Evolutionary conservation across 2,888 invertebrate genomes (phyloP), one percentile per base, ranked within the genome.

Genomic region (Epirrita christyi): DNA sequence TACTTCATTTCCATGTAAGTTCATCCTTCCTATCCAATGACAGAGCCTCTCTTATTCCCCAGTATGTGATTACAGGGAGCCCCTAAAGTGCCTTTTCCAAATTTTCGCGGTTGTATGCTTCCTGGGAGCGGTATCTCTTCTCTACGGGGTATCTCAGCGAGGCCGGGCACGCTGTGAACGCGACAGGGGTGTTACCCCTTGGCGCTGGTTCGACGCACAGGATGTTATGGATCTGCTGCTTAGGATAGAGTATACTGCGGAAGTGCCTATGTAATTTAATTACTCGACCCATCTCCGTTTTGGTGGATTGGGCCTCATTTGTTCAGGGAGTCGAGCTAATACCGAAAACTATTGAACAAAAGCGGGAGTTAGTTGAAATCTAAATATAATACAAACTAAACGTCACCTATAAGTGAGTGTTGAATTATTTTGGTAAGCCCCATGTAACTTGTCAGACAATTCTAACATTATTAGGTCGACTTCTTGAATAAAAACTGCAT

Each of bases 41-140:
- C 66, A 63, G 66, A 61, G 14, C 37, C 50, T 73, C 60, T 77
- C 62, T 72, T 68, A 73, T 76, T 71, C 72, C 66, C 66, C 81
- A 84, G 84, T 78, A 48, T 87, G 52, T 84, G 63, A 75, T 86
- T 83, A 53, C 86, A 92, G 92, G 91, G 86, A 87, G 62, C 74
- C 85, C 1, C 57, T 88, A 10, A 88, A 85, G 69, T 81, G 85
- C 63, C 75, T 89, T 64, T 86, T 91, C 77, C 90, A 90, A 77
- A 6, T 87, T 42, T 86, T 92, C 71, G 92, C 90, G 1, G 78
- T 88, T 15, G 45, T 87, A 0, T 90, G 92, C 66, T 90, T 91
- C 78, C 3, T 81, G 13, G 78, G 75, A 59, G 90, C 91, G 0
- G 41, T 86, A 5, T 78, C 72, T 0, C 71, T 72, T 8, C 70